A percentile compares a stretch with the other conserved stretches of the same genome.
Evolutionary conservation across 2,113 vertebrate species (phyloP).

Genomic region (Chrysochloris asiatica): DNA sequence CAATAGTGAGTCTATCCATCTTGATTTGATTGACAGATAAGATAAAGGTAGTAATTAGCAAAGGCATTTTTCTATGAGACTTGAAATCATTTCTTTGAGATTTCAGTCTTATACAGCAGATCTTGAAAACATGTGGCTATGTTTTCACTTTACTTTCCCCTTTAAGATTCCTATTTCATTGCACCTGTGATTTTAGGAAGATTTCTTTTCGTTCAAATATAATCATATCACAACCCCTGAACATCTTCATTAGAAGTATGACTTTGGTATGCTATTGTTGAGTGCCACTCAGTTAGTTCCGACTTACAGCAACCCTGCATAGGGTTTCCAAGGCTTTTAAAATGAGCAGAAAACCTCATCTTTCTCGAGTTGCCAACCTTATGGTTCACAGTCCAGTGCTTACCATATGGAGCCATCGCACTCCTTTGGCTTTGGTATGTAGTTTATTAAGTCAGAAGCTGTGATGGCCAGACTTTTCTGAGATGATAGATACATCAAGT

Average conservation of each 20-base stretch:
- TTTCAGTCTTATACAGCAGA: background rate
- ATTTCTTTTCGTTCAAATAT: background rate
- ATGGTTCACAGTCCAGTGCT: too few relatives aligned
- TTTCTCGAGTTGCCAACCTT: too few relatives aligned
- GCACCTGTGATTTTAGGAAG: background rate
- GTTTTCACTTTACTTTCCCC: background rate
- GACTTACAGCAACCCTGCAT: too few relatives aligned
- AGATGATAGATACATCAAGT: background rate
- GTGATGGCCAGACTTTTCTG: background rate
- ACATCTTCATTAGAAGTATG: background rate
- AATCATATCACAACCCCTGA: background rate
- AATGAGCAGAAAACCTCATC: too few relatives aligned
- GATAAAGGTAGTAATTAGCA: slow-evolving; percentile 34
- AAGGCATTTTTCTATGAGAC: slow-evolving; percentile 1
- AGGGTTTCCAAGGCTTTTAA: too few relatives aligned
- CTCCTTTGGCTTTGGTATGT: background rate
- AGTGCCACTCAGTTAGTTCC: too few relatives aligned
- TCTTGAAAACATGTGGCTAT: slow-evolving; percentile 39
- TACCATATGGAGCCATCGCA: too few relatives aligned
- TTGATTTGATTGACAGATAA: slow-evolving; percentile 31
- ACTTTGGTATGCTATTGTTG: too few relatives aligned
- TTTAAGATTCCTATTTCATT: slow-evolving; percentile 35
- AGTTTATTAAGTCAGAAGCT: slow-evolving; percentile 8
- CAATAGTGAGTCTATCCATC: background rate
- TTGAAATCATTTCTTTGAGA: slow-evolving; percentile 25